phyloP scores from a whole-genome alignment of 2,797 vertebrate species.

The Micropoecilia bifurca region DNA sequence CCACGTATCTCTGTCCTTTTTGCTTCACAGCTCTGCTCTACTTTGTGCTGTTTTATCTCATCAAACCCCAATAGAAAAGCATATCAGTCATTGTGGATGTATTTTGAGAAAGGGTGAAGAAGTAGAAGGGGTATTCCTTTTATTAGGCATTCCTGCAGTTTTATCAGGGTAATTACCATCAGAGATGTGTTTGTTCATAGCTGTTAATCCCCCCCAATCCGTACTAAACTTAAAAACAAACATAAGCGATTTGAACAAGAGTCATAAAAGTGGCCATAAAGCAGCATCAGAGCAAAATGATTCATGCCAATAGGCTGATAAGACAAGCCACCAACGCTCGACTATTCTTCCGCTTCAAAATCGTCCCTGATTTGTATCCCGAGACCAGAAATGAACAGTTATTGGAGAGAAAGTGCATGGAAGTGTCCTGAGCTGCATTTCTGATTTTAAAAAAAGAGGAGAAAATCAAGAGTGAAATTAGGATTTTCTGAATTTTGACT shows the following conservation, averaged over 20 bases:
- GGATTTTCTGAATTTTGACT: not conserved
- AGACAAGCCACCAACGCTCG: not conserved
- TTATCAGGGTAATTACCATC: not conserved
- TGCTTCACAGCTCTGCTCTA: not conserved
- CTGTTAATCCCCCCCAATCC: not conserved
- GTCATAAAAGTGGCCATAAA: not conserved
- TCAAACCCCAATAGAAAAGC: not conserved
- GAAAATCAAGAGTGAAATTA: not conserved
- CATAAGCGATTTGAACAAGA: not conserved
- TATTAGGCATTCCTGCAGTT: not conserved
- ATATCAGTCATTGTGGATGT: not conserved
- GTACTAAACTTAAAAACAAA: not conserved
- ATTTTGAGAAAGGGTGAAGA: not conserved
- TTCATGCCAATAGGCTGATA: not conserved
- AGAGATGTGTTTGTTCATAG: slow-evolving; percentile 15
- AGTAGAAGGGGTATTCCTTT: not conserved
- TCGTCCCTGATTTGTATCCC: not conserved
- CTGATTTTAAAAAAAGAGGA: not conserved
- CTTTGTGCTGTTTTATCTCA: not conserved
- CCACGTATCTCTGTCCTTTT: not conserved
- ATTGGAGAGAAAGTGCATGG: not conserved
- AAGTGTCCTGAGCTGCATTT: not conserved
- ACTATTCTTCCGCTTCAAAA: not conserved
- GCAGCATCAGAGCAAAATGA: not conserved
- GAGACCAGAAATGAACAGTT: not conserved